Evolutionary conservation across 2,888 invertebrate species (phyloP), one percentile per base, ranked within the genome.

Genomic region (Leucophora obtusa): DNA sequence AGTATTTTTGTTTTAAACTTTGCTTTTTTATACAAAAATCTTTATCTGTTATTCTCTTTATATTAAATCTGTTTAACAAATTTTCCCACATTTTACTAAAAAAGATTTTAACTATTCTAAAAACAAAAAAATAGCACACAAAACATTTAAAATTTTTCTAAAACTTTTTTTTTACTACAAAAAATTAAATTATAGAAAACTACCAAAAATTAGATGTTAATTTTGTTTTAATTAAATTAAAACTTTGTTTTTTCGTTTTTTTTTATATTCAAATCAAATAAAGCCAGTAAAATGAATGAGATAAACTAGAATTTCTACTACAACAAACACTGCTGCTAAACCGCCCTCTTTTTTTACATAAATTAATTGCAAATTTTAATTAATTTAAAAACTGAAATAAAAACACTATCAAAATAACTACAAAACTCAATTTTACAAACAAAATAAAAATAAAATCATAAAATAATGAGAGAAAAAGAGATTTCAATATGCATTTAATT

Each of bases 1-100:
- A 96, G 95, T 87, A 14, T 47, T 69, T 18, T 9, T 54, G 28
- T 72, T 72, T 68, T 35, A 11, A 73, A 69, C 17, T 59, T 54
- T 50, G 10, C 18, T 47, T 54, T 33, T 54, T 11, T 69, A 47
- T 10, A 47, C 2, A 35, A 15, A 53, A 51, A 56, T 51, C 18
- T n/a, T 56, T 71, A 54, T 5, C 50, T 17, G 47, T 54, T 69
- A 7, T 17, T 71, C 59, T 70, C 21, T 15, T 43, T 59, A 14
- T 62, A 17, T 58, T 28, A 43, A 72, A 78, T 24, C 43, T 65
- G 18, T 54, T 60, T 68, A 68, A 74, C 35, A 33, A 68, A 11
- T 10, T 60, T 51, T 21, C 14, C 7, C 38, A 63, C 62, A 63
- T 50, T 68, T 75, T 43, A 62, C 58, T 59, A 18, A 51, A 51